Evolutionary conservation across 2,888 invertebrate species (phyloP).

Genomic region (Argyra leucocephala): DNA sequence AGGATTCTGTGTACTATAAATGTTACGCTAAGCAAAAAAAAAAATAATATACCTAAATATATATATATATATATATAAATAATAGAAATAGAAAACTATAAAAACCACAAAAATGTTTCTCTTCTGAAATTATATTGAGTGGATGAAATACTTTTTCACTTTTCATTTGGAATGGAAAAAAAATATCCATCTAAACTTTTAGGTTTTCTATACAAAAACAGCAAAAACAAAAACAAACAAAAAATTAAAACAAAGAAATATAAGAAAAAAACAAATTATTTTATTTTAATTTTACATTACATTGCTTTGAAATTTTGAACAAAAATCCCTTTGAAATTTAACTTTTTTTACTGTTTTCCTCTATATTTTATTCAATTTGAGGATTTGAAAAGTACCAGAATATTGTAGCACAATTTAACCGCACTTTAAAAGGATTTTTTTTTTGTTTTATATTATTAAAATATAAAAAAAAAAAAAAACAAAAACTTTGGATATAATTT

Average conservation of each 20-base stretch:
- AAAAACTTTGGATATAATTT: not conserved
- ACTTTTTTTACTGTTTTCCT: not conserved
- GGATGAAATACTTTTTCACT: not conserved
- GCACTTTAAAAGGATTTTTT: not conserved
- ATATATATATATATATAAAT: not conserved
- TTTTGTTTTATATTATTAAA: not conserved
- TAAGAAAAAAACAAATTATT: not conserved
- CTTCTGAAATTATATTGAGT: not conserved
- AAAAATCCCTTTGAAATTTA: not conserved
- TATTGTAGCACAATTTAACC: not conserved
- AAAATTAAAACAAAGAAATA: too few species aligned
- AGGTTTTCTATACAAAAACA: not conserved
- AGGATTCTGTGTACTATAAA: not conserved
- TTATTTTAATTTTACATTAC: not conserved
- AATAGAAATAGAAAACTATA: not conserved
- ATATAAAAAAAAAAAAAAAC: not conserved
- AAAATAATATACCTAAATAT: too few species aligned
- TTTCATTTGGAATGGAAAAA: not conserved
- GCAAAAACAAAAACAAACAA: too few species aligned
- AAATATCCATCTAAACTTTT: not conserved
- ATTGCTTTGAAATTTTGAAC: not conserved
- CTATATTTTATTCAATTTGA: not conserved
- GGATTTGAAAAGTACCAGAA: not conserved
- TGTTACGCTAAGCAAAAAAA: too few species aligned
- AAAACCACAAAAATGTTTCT: not conserved